phyloP scores from a whole-genome alignment of 2,797 vertebrate species.

The Crenichthys baileyi region DNA sequence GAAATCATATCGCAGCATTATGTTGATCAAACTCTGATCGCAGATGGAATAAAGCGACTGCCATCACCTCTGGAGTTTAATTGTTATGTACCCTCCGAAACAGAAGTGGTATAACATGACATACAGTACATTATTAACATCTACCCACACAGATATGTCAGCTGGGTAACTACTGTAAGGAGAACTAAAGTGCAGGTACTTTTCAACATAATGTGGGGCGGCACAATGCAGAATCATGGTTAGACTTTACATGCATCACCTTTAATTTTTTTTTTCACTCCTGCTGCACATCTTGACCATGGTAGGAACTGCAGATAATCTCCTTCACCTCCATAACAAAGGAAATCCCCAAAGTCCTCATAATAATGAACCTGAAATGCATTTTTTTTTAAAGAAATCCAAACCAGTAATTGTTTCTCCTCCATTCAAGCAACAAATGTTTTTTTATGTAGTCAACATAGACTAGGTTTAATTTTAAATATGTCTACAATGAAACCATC shows the following conservation, averaged over 20 bases:
- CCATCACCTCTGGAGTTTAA: slow-evolving; percentile 19
- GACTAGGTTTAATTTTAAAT: background rate
- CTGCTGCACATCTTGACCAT: background rate
- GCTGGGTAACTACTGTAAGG: slow-evolving; percentile 4
- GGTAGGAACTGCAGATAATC: background rate
- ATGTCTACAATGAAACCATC: background rate
- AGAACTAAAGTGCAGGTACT: background rate
- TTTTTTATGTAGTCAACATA: background rate
- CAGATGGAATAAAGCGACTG: slow-evolving; percentile 7
- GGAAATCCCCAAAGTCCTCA: background rate
- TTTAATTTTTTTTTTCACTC: background rate
- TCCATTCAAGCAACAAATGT: background rate
- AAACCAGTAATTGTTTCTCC: background rate
- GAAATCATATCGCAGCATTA: background rate
- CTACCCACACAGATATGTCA: slow-evolving; percentile 7
- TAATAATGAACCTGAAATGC: background rate
- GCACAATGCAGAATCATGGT: background rate
- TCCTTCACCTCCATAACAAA: background rate
- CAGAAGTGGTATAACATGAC: slow-evolving; percentile 11
- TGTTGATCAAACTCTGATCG: background rate
- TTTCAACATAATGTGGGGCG: background rate
- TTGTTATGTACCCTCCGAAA: slow-evolving; percentile 21
- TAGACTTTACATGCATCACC: too few relatives aligned
- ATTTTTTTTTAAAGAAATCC: background rate
- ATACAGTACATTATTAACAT: slow-evolving; percentile 27